Evolutionary conservation across 37 sponge, comb jelly and placozoan genomes (phyloP).

Genomic region (Aphrocallistes beatrix): DNA sequence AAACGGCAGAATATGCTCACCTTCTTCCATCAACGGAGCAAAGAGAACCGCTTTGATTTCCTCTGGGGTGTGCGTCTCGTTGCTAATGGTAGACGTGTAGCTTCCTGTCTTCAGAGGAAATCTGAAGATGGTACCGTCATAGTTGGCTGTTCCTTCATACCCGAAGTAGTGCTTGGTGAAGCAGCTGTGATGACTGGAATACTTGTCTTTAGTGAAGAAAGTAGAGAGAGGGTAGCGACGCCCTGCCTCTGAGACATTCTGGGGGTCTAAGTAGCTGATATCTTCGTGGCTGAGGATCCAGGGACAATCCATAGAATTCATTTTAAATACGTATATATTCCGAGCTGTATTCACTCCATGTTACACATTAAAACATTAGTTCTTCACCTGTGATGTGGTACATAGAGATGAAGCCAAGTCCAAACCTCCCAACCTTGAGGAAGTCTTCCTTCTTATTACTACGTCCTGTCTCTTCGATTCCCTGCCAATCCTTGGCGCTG

Average conservation of each 20-base stretch:
- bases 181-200: neutral
- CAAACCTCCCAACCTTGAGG: constrained; percentile 65
- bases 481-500: constrained; percentile 54
- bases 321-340: neutral
- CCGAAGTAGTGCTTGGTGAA: neutral
- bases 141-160: neutral
- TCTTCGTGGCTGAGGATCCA: neutral
- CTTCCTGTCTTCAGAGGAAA: neutral
- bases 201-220: neutral
- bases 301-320: neutral
- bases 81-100: neutral
- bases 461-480: constrained; percentile 39
- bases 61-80: neutral
- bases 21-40: neutral
- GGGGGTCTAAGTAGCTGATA: neutral
- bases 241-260: neutral
- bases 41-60: neutral
- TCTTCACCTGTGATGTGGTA: constrained; percentile 64
- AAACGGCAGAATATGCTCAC: neutral
- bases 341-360: neutral
- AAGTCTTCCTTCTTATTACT: constrained; percentile 50
- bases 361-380: neutral
- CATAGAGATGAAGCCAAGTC: constrained; percentile 70
- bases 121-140: neutral
- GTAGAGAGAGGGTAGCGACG: neutral